Base-by-base conservation (phyloP, 2,797 vertebrate genomes). In the Sebastes vulpes region DNA sequence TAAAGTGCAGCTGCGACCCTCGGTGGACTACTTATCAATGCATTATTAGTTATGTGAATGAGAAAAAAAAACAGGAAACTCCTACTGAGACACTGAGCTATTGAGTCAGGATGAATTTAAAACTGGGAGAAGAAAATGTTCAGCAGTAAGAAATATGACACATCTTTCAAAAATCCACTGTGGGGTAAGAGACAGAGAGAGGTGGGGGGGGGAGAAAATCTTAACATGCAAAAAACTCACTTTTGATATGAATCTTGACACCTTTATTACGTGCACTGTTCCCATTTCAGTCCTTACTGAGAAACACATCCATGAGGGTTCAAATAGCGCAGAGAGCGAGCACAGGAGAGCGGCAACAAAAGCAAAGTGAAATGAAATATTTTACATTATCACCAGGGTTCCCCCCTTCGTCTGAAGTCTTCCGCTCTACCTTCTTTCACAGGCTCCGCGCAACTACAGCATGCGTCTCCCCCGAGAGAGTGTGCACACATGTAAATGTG, bases 371-470 rank as follows among this genome's bases (percentile, higher is more conserved):
- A 93, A 93, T 93, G 81, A 93, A 92, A 91, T 92, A 91, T 94
- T 94, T 94, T 89, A 91, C 92, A 93, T 93, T 90, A 89, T 92
- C 92, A 92, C 92, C 90, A 50, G 93, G 94, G 92, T 91, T 93
- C 87, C 92, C 87, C 85, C 75, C 81, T 74, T 77, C 74, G 70
- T 93, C 82, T 94, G 86, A 93, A 93, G 92, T 89, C 88, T 82
- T 77, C 72, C 54, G 79, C 87, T 87, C 84, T 80, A 81, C 82
- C 89, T 86, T 82, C 86, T 84, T 86, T 87, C 81, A 87, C 76
- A 91, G 73, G 61, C 67, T 79, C 68, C 20, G 81, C 83, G 67
- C 69, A 77, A 78, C 83, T 90, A 86, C 88, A 81, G 92, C 90
- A 48, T 74, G 79, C 54, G 87, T 50, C 73, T 92, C 94, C 92